A percentile compares a stretch with the other conserved stretches of the same genome.
phyloP scores from a whole-genome alignment of 2,113 vertebrate species.

The Muntiacus reevesi region DNA sequence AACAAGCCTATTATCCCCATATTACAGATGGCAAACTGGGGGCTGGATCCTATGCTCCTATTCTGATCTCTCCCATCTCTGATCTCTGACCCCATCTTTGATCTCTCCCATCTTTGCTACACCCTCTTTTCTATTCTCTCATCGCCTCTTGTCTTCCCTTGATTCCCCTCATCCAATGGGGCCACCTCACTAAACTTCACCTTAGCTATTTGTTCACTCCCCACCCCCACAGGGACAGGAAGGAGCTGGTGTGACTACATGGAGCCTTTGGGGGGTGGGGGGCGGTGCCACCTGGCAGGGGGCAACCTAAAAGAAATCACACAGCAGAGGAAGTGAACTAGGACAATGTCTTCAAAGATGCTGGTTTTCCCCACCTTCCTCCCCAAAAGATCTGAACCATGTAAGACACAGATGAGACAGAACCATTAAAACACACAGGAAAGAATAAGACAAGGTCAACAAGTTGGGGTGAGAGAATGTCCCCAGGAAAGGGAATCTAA shows the following conservation, averaged over 20 bases:
- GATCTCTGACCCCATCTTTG: neutral
- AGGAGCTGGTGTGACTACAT: neutral
- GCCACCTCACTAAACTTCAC: neutral
- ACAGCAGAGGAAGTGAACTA: neutral
- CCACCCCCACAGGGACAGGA: neutral
- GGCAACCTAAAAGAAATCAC: neutral
- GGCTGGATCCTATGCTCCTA: neutral
- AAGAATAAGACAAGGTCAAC: neutral
- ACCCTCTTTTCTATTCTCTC: neutral
- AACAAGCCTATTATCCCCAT: neutral
- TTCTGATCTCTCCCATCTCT: neutral
- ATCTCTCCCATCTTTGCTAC: neutral
- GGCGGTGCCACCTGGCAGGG: neutral
- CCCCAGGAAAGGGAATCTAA: neutral
- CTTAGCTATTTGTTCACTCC: neutral
- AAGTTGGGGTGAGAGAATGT: neutral
- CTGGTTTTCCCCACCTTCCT: neutral
- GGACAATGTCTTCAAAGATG: neutral
- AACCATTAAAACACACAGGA: neutral
- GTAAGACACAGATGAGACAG: neutral
- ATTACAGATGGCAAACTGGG: neutral
- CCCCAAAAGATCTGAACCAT: neutral
- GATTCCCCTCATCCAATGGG: neutral
- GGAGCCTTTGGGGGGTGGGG: neutral
- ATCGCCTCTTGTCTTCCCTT: neutral